Evolutionary conservation across 92 coral and sea anemone species (phyloP), one percentile per base, ranked within the genome.

Genomic region (Heteractis magnifica): DNA sequence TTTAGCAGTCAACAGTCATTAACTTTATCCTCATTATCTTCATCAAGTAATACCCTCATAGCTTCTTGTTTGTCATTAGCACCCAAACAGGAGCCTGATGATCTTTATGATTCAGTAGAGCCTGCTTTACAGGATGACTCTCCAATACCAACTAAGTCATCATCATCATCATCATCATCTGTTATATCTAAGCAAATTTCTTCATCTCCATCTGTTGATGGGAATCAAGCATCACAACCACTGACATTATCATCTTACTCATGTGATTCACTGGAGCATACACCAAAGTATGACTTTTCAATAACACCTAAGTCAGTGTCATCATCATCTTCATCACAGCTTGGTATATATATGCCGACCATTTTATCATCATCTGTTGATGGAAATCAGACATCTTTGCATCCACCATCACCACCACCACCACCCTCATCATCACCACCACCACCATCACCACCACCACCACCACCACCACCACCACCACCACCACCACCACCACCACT

Each of bases 21-120:
- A 78, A 18, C 55, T 52, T 51, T 16, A 41, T 62, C 83, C 15
- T 62, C 71, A 65, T 70, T 52, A 34, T 80, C 83, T 20, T 68
- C 84, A 68, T 81, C 84, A 68, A 18, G 77, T 81, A 71, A 70
- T 14, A 81, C 84, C 6, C 77, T 81, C 5, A 52, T 81, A 75
- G 84, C 84, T 49, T 81, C 84, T 19, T 75, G 62, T n/a, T 15
- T 81, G 77, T 81, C 84, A 19, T 71, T 81, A 44, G 84, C 49
- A n/a, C 23, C 73, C 23, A 26, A 21, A 68, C 73, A 68, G 20
- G 15, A 13, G 26, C 52, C 52, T 72, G 21, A 49, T 55, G 77
- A 49, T 23, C 56, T 41, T n/a, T 56, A 34, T 62, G 52, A 73
- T 44, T 3, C 77, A 72, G 23, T 51, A 13, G 71, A 74, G 23